Percentiles rank a stretch among this genome's conserved stretches.
phyloP scores from a whole-genome alignment of 2,888 invertebrate genomes.

The Fabriciana adippe region DNA sequence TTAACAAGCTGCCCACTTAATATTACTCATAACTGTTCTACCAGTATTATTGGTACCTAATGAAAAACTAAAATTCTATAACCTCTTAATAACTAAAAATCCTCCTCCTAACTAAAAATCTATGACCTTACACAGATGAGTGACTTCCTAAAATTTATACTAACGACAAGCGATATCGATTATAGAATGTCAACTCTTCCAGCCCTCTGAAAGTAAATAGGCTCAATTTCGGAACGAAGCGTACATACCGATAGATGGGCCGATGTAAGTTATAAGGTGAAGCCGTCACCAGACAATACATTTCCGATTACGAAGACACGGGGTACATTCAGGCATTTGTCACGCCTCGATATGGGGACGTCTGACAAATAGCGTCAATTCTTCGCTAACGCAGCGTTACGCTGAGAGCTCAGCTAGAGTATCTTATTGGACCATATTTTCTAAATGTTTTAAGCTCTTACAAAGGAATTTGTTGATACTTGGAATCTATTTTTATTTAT shows the following conservation, averaged over 20 bases:
- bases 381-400: slow-evolving; percentile 4
- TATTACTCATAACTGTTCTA: too few relatives aligned
- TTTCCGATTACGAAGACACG: slow-evolving; percentile 6
- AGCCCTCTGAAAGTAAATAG: slow-evolving; percentile 16
- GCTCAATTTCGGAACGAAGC: slow-evolving; percentile 21
- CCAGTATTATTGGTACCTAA: too few relatives aligned
- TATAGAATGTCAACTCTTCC: too few relatives aligned
- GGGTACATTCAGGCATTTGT: slow-evolving; percentile 2
- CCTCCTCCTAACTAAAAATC: too few relatives aligned
- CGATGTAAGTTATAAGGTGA: neutral
- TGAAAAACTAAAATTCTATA: too few relatives aligned
- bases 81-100: too few relatives aligned
- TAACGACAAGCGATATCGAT: too few relatives aligned
- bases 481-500: neutral
- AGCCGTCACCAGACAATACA: slow-evolving; percentile 13
- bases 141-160: too few relatives aligned
- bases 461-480: neutral
- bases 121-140: too few relatives aligned
- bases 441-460: neutral
- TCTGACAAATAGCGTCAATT: slow-evolving; percentile 23
- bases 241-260: too few relatives aligned
- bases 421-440: slow-evolving; percentile 4
- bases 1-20: too few relatives aligned
- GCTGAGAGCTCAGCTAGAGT: slow-evolving; percentile 1
- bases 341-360: slow-evolving; percentile 8